phyloP scores from a whole-genome alignment of 2,797 vertebrate genomes.

The Cyprinella venusta region DNA sequence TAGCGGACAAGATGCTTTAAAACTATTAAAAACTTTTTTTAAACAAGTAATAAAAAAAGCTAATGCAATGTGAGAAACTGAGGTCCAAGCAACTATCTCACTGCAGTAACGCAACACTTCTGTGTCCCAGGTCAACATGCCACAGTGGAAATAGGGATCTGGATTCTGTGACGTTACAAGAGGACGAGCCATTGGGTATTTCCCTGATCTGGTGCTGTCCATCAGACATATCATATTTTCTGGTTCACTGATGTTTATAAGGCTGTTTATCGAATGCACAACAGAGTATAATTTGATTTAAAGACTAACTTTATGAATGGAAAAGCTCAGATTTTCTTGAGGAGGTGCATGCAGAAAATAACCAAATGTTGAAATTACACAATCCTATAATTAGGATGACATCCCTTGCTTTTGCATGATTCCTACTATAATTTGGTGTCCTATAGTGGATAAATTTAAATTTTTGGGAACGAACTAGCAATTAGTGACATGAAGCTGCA shows the following conservation, averaged over 20 bases:
- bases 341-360: conserved; percentile 11
- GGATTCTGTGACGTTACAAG: conserved; percentile 64
- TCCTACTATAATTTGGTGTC: conserved; percentile 31
- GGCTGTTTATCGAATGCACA: not conserved
- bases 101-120: conserved; percentile 42
- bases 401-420: conserved; percentile 29
- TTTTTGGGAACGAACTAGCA: conserved; percentile 52
- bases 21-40: not conserved
- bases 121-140: conserved; percentile 42
- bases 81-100: conserved; percentile 27
- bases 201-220: conserved; percentile 59
- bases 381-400: conserved; percentile 50
- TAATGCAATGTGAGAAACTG: not conserved
- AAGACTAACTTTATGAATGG: not conserved
- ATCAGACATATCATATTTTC: conserved; percentile 41
- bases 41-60: not conserved
- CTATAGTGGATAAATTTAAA: conserved; percentile 27
- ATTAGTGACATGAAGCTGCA: conserved; percentile 48
- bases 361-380: conserved; percentile 26
- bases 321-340: not conserved
- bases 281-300: not conserved
- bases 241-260: not conserved
- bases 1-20: not conserved
- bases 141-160: conserved; percentile 59
- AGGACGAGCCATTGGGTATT: conserved; percentile 60